phyloP scores from a whole-genome alignment of 2,797 vertebrate species.

The Carapus acus region DNA sequence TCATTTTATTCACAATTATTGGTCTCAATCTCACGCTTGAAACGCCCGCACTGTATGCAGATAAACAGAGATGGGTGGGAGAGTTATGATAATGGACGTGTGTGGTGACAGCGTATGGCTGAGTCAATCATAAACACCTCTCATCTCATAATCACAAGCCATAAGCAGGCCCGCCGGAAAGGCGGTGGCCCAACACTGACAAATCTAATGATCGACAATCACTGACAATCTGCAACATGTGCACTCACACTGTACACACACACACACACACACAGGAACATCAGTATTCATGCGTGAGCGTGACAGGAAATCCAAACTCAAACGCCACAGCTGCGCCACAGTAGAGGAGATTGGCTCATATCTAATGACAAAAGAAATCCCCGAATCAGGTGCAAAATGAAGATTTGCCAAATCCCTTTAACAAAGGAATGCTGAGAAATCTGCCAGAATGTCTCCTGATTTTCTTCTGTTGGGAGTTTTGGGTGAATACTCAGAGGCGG shows the following conservation, averaged over 20 bases:
- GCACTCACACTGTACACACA: constrained; percentile 2
- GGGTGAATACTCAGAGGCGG: constrained; percentile 53
- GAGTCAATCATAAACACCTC: constrained; percentile 67
- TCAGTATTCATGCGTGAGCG: not conserved
- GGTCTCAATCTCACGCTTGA: constrained; percentile 41
- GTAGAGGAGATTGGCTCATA: constrained; percentile 27
- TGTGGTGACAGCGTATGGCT: constrained; percentile 63
- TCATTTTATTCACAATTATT: constrained; percentile 58
- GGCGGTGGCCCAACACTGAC: constrained; percentile 47
- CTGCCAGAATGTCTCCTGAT: constrained; percentile 42
- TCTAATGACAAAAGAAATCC: constrained; percentile 54
- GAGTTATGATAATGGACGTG: constrained; percentile 63
- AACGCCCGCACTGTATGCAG: constrained; percentile 21
- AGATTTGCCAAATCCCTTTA: constrained; percentile 49
- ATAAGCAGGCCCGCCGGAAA: constrained; percentile 59
- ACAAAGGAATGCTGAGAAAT: constrained; percentile 57
- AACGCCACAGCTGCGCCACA: constrained; percentile 16
- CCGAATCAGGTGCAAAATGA: constrained; percentile 50
- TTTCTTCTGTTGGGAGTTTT: constrained; percentile 59
- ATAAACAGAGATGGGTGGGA: constrained; percentile 46
- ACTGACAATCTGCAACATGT: constrained; percentile 43
- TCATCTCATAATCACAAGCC: constrained; percentile 68
- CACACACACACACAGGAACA: constrained; percentile 1
- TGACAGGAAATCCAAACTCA: constrained; percentile 36
- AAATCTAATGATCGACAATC: constrained; percentile 60